These are phyloP conservation scores for Nettapus auritus DNA, from an alignment of 2,113 vertebrate species.

Conservation along the genomic window DNA sequence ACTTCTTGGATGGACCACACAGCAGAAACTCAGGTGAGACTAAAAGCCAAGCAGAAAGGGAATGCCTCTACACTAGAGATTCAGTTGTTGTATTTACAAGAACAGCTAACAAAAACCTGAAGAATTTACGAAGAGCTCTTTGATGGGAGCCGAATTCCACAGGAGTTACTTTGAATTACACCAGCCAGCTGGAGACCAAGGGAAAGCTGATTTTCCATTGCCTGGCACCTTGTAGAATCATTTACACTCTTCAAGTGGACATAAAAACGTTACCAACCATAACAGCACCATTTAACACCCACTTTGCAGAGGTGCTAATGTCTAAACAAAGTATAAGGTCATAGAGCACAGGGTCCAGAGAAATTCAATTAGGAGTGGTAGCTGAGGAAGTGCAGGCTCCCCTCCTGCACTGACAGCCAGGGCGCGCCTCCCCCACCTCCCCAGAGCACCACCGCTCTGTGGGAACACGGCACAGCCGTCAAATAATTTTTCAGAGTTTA, in stretches of 20 bases:
- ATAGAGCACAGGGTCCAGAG: not conserved
- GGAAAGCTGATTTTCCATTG: constrained; percentile 11
- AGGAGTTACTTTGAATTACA: not conserved
- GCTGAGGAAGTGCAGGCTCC: not conserved
- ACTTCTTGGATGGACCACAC: not conserved
- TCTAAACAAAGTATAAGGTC: constrained; percentile 15
- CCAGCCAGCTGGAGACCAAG: not conserved
- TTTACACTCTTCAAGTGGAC: constrained; percentile 36
- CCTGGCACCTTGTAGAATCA: not conserved
- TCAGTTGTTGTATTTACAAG: constrained; percentile 1
- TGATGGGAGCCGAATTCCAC: not conserved
- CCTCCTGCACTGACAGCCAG: not conserved
- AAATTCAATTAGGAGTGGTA: not conserved
- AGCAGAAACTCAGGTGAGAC: not conserved
- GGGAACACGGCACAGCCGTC: accelerated
- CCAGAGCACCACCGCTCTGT: not conserved
- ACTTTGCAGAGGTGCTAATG: constrained; percentile 47
- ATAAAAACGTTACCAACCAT: not conserved
- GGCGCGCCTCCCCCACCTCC: accelerated
- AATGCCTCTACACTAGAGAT: not conserved
- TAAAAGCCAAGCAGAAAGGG: not conserved
- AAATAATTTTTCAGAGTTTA: not conserved
- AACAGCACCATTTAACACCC: constrained; percentile 40
- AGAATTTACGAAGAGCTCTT: not conserved
- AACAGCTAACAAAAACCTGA: not conserved